Evolutionary conservation across 1,140 invertebrate species (phyloP), one percentile per base, ranked within the genome.

Genomic region (Drosophila rufa): DNA sequence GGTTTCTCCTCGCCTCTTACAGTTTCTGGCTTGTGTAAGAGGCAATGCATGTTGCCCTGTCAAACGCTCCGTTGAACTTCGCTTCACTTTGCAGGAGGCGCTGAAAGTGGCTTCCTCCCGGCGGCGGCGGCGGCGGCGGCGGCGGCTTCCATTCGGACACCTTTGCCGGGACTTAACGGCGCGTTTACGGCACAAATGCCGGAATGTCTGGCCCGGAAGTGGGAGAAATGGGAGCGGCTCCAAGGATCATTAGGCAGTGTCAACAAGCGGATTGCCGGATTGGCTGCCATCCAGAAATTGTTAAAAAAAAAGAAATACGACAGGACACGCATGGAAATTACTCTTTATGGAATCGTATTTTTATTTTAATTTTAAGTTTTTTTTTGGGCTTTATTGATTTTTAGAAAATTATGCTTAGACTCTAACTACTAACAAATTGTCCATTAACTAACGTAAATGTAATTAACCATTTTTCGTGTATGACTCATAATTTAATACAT

Each of bases 351-450:
- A 69, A 48, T 40, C 9, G 14, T 36, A 50, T 68, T 50, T 27
- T 47, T 30, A 36, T 83, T 56, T 78, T 38, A 71, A 66, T 55
- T 57, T 60, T 4, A 36, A 33, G 12, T 61, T 78, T 61, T 75
- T 62, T 56, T 58, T 57, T n/a, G 47, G 68, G 59, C 67, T 74
- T 87, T 87, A 90, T 89, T 90, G 74, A 90, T 85, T 90, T 90
- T 90, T 90, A 71, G 90, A 91, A 91, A 90, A 90, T 74, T 85
- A 82, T 85, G 82, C 85, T 89, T 89, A 89, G 48, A 80, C 55
- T 46, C 85, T 89, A 89, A 51, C 85, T 89, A 89, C 85, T 89
- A 89, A 89, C 85, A 90, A 89, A 83, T 90, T 89, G 85, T 89
- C 85, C 78, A 76, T 89, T 89, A 89, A 89, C 85, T 89, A 89